phyloP scores from a whole-genome alignment of 2,113 vertebrate genomes.

The Malaclemys terrapin region DNA sequence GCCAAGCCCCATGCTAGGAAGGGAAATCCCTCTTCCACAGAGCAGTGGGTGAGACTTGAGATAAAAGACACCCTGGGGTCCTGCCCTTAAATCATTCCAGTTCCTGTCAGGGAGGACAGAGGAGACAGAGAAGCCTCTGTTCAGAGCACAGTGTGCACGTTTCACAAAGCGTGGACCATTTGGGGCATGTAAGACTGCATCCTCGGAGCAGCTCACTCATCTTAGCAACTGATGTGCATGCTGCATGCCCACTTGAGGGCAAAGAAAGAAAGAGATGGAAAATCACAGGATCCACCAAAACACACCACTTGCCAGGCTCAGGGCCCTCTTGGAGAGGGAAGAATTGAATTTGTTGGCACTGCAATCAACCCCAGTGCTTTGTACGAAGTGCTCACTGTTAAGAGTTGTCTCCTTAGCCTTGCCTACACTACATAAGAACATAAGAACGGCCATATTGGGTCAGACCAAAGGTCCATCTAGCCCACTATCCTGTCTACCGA shows the following conservation, averaged over 20 bases:
- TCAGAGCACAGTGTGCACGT: background rate
- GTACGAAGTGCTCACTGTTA: background rate
- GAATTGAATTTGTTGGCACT: constrained; percentile 11
- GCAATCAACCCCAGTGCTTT: background rate
- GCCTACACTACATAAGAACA: background rate
- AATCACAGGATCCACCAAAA: background rate
- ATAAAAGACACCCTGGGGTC: background rate
- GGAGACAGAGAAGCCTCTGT: too few relatives aligned
- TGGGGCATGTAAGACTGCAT: background rate
- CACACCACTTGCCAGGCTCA: background rate
- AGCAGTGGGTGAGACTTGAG: background rate
- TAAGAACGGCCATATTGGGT: too few relatives aligned
- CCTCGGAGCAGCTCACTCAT: background rate
- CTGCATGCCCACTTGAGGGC: background rate
- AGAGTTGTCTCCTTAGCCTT: background rate
- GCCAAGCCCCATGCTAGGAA: background rate
- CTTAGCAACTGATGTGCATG: background rate
- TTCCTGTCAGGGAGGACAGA: background rate
- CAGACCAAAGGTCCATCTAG: too few relatives aligned
- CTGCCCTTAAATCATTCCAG: background rate
- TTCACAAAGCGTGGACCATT: background rate
- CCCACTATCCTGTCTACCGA: too few relatives aligned
- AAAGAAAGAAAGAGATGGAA: background rate
- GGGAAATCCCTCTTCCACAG: background rate
- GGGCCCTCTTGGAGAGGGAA: background rate